These are phyloP conservation scores for Boloria selene DNA, from an alignment of 2,888 invertebrate genomes.

Conservation along the genomic window DNA sequence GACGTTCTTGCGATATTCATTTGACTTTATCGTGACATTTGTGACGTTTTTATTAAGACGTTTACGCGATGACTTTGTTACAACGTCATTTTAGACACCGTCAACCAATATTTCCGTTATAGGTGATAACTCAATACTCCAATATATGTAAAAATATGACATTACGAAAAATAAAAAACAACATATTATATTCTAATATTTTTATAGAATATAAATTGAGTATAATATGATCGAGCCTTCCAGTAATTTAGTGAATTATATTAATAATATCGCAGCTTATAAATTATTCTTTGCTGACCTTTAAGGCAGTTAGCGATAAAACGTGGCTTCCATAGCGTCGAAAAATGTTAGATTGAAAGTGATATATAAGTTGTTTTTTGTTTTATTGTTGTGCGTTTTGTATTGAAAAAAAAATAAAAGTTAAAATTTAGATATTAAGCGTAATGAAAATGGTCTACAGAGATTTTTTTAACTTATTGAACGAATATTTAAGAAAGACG, in stretches of 20 bases:
- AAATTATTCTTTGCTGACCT: slow-evolving; percentile 72
- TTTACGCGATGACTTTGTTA: slow-evolving; percentile 54
- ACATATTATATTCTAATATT: slow-evolving; percentile 79
- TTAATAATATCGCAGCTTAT: slow-evolving; percentile 69
- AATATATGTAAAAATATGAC: slow-evolving; percentile 71
- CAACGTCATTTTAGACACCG: slow-evolving; percentile 50
- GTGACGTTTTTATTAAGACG: background rate
- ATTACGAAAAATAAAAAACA: slow-evolving; percentile 61
- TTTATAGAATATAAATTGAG: slow-evolving; percentile 79
- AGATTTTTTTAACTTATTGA: slow-evolving; percentile 72
- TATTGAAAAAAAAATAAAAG: slow-evolving; percentile 65
- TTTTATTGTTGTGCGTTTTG: slow-evolving; percentile 81
- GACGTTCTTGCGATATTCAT: background rate
- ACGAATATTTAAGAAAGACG: slow-evolving; percentile 79
- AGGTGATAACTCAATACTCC: slow-evolving; percentile 60
- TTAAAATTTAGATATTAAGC: slow-evolving; percentile 50
- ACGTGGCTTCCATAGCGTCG: slow-evolving; percentile 73
- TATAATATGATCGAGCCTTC: slow-evolving; percentile 81
- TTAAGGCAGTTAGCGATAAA: slow-evolving; percentile 65
- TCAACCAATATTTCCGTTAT: slow-evolving; percentile 43
- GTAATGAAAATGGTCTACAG: slow-evolving; percentile 59
- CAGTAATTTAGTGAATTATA: slow-evolving; percentile 78
- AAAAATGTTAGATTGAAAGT: slow-evolving; percentile 67
- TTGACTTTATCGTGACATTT: background rate
- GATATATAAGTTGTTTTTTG: slow-evolving; percentile 80